Evolutionary conservation across 2,113 vertebrate genomes (phyloP).

Genomic region (Condylura cristata): DNA sequence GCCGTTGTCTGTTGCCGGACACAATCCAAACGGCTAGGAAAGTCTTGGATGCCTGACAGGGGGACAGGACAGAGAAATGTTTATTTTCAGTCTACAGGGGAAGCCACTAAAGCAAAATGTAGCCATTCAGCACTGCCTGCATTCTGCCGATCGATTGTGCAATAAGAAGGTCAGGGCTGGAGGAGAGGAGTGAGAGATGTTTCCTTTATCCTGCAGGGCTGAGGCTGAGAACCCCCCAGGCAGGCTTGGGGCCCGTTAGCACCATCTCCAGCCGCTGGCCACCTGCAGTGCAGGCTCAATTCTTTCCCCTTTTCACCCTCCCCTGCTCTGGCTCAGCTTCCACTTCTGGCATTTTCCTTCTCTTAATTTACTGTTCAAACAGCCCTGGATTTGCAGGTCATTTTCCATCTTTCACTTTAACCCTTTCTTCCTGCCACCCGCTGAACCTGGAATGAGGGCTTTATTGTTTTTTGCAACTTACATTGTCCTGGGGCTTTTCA

Average conservation of each 20-base stretch:
- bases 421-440: not conserved
- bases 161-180: not conserved
- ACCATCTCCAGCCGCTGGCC: not conserved
- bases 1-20: not conserved
- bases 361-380: not conserved
- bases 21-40: not conserved
- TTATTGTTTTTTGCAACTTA: not conserved
- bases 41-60: not conserved
- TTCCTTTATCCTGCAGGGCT: not conserved
- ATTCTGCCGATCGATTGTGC: not conserved
- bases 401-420: not conserved
- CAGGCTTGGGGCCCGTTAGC: not conserved
- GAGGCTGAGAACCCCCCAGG: not conserved
- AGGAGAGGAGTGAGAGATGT: not conserved
- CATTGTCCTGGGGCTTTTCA: not conserved
- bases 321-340: not conserved
- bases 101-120: not conserved
- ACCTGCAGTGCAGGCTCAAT: not conserved
- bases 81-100: not conserved
- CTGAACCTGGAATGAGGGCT: not conserved
- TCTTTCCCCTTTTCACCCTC: not conserved
- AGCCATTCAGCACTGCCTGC: not conserved
- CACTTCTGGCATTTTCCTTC: conserved; percentile 18
- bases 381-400: not conserved
- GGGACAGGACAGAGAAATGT: not conserved